These are phyloP conservation scores for Xiphophorus hellerii DNA, from an alignment of 2,113 vertebrate species.

Conservation along the genomic window DNA sequence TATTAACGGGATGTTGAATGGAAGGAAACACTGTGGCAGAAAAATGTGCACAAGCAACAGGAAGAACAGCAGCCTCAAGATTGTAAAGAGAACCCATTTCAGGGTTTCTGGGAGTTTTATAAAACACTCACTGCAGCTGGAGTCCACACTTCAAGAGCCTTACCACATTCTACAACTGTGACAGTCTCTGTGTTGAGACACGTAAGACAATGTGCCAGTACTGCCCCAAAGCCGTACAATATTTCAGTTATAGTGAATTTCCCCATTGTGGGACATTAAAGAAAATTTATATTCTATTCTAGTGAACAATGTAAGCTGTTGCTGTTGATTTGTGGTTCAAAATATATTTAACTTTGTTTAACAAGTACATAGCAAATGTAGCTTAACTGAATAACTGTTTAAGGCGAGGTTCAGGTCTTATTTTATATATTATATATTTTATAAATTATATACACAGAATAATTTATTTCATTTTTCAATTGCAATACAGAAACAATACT, in stretches of 20 bases:
- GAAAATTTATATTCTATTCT: no score
- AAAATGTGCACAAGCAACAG: no score
- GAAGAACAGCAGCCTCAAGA: no score
- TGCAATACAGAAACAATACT: neutral
- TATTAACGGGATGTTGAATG: neutral
- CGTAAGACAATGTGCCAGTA: no score
- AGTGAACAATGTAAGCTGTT: neutral
- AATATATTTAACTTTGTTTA: neutral
- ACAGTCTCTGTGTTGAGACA: no score
- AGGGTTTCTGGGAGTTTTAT: no score
- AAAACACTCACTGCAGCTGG: no score
- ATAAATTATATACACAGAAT: neutral
- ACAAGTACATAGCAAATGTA: neutral
- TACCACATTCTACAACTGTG: no score
- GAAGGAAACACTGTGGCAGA: neutral
- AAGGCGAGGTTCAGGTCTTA: neutral
- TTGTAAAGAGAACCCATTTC: no score
- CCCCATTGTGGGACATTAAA: no score
- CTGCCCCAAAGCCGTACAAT: no score
- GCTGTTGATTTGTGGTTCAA: neutral
- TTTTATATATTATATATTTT: no score
- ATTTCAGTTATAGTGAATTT: neutral
- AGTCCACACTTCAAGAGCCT: neutral
- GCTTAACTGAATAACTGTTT: neutral
- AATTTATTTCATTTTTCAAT: neutral